Conservation (phyloP, 1,140 invertebrate genomes). For the Caerostris extrusa region DNA sequence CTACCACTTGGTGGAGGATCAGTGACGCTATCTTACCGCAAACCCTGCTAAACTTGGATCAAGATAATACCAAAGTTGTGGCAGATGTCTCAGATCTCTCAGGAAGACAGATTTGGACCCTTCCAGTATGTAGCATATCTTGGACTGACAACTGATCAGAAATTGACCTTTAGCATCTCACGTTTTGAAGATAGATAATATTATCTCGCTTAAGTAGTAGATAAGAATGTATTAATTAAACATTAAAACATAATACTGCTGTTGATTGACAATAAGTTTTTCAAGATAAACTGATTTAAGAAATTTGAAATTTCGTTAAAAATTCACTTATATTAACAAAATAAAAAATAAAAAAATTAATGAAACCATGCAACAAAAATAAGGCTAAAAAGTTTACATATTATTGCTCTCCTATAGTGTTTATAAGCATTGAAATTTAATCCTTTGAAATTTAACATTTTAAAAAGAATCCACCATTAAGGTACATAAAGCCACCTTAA, state of each 20-base stretch:
- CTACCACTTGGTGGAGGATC: background rate
- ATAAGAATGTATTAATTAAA: background rate
- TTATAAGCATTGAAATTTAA: too few relatives aligned
- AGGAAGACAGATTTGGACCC: background rate
- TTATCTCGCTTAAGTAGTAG: background rate
- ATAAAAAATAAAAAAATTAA: background rate
- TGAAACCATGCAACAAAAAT: too few relatives aligned
- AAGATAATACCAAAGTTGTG: constrained; percentile 7
- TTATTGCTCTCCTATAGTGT: too few relatives aligned
- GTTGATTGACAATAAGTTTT: background rate
- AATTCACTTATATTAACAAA: background rate
- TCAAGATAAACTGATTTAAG: background rate
- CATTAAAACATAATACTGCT: background rate
- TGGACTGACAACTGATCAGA: background rate
- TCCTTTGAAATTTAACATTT: too few relatives aligned
- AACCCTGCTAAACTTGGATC: background rate
- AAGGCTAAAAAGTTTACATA: too few relatives aligned
- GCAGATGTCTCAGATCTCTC: background rate
- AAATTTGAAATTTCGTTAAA: background rate
- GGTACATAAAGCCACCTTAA: too few relatives aligned
- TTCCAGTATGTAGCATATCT: background rate
- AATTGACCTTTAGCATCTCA: background rate
- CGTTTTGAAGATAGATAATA: background rate
- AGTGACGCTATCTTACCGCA: constrained; percentile 5
- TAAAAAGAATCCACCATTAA: too few relatives aligned